Evolutionary conservation across 2,113 vertebrate genomes (phyloP).

Genomic region (Rhagologus leucostigma): DNA sequence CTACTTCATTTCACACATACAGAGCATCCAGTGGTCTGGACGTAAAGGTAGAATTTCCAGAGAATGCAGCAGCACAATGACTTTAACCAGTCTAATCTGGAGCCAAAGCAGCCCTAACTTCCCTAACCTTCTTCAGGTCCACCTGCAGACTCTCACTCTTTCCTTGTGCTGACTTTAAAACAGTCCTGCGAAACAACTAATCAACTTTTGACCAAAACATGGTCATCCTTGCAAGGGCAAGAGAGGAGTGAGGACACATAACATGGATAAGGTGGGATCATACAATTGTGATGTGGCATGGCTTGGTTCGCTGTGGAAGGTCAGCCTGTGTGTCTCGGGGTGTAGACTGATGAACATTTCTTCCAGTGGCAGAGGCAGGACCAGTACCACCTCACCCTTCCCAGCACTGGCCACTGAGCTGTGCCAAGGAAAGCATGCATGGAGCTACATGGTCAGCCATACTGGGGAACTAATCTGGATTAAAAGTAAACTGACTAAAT

Average conservation of each 20-base stretch:
- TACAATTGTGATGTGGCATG: fast-evolving
- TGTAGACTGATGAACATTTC: not conserved
- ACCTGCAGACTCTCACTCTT: not conserved
- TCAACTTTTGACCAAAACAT: not conserved
- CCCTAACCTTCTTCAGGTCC: not conserved
- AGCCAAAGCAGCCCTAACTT: not conserved
- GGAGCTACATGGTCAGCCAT: not conserved
- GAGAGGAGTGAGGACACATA: not conserved
- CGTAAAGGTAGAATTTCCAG: not conserved
- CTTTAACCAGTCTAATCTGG: not conserved
- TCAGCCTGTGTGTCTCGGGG: fast-evolving
- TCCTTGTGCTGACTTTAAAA: not conserved
- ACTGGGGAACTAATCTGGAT: not conserved
- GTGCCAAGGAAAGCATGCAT: not conserved
- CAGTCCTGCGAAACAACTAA: not conserved
- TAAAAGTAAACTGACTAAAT: not conserved
- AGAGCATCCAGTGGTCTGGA: not conserved
- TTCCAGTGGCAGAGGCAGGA: not conserved
- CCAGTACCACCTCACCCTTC: not conserved
- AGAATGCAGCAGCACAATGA: not conserved
- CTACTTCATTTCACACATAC: not conserved
- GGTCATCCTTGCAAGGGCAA: not conserved
- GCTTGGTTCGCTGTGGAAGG: not conserved
- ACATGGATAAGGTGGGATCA: not conserved
- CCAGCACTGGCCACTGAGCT: not conserved